A percentile compares a stretch with the other conserved stretches of the same genome.
phyloP scores from a whole-genome alignment of 2,888 invertebrate genomes.

The Masnerella sp. region DNA sequence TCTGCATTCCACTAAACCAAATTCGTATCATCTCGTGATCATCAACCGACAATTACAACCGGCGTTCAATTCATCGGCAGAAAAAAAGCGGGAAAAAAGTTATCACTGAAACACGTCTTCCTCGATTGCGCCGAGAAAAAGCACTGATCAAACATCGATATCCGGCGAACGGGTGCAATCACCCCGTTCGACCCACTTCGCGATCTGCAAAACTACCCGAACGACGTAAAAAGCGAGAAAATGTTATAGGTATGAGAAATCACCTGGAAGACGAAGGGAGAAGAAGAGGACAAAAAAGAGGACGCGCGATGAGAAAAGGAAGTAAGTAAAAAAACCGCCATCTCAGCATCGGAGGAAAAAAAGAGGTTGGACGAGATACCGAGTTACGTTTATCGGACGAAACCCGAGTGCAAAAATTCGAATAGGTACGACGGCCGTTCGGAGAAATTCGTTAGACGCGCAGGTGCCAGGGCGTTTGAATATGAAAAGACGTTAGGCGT shows the following conservation, averaged over 20 bases:
- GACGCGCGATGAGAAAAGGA: slow-evolving; percentile 36
- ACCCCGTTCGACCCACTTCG: slow-evolving; percentile 53
- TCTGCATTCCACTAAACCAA: background rate
- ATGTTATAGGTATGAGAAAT: slow-evolving; percentile 45
- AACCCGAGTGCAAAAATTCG: slow-evolving; percentile 17
- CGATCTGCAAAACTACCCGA: slow-evolving; percentile 39
- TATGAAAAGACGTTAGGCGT: too few relatives aligned
- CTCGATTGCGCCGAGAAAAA: slow-evolving; percentile 12
- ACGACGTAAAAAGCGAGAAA: slow-evolving; percentile 36
- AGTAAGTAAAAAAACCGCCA: slow-evolving; percentile 30
- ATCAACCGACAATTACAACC: background rate
- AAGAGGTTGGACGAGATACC: slow-evolving; percentile 17
- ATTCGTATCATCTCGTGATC: background rate
- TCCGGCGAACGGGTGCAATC: slow-evolving; percentile 52
- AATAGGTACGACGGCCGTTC: too few relatives aligned
- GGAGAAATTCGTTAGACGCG: too few relatives aligned
- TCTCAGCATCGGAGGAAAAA: slow-evolving; percentile 6
- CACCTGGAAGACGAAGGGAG: slow-evolving; percentile 33
- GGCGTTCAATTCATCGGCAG: too few relatives aligned
- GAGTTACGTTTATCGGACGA: slow-evolving; percentile 18
- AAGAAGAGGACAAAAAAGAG: background rate
- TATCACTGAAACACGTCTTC: slow-evolving; percentile 6
- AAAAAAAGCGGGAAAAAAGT: background rate
- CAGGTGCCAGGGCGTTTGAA: too few relatives aligned
- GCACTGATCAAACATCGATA: slow-evolving; percentile 42